These are phyloP conservation scores for Gadus chalcogrammus DNA, from an alignment of 2,113 vertebrate species.

Conservation along the genomic window DNA sequence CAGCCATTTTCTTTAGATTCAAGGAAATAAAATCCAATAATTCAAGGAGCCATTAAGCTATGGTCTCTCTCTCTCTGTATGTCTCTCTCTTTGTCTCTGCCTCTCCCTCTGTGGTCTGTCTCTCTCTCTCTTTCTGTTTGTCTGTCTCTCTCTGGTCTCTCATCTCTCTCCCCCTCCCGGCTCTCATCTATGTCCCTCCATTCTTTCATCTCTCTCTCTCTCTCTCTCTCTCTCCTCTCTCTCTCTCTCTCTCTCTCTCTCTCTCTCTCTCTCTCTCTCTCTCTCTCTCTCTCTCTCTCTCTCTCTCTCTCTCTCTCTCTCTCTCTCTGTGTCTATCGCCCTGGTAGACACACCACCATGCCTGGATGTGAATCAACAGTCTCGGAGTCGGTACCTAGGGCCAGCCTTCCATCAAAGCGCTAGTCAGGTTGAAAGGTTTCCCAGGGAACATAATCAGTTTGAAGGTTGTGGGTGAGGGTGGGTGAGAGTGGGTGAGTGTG, in stretches of 20 bases:
- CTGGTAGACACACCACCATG: constrained; percentile 31
- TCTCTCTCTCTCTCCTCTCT: background rate
- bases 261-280: background rate
- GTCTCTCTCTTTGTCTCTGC: too few relatives aligned
- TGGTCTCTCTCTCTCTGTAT: constrained; percentile 19
- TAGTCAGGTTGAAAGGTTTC: constrained; percentile 63
- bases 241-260: constrained; percentile 21
- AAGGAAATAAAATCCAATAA: constrained; percentile 23
- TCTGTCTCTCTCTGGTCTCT: constrained; percentile 12
- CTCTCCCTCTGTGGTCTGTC: too few relatives aligned
- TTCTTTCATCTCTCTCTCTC: constrained; percentile 17
- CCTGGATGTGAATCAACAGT: constrained; percentile 63
- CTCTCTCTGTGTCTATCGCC: too few relatives aligned
- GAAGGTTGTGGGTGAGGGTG: constrained; percentile 37
- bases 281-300: constrained; percentile 25
- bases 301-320: too few relatives aligned
- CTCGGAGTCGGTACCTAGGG: constrained; percentile 66
- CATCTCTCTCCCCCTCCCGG: background rate
- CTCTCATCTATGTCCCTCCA: too few relatives aligned
- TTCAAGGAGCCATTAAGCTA: constrained; percentile 37
- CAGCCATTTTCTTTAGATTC: constrained; percentile 48
- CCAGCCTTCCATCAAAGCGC: constrained; percentile 66
- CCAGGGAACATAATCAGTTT: constrained; percentile 62
- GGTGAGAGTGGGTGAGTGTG: background rate
- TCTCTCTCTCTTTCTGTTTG: too few relatives aligned